These are phyloP conservation scores for Lochmaea capreae DNA, from an alignment of 2,888 invertebrate species.

Conservation along the genomic window DNA sequence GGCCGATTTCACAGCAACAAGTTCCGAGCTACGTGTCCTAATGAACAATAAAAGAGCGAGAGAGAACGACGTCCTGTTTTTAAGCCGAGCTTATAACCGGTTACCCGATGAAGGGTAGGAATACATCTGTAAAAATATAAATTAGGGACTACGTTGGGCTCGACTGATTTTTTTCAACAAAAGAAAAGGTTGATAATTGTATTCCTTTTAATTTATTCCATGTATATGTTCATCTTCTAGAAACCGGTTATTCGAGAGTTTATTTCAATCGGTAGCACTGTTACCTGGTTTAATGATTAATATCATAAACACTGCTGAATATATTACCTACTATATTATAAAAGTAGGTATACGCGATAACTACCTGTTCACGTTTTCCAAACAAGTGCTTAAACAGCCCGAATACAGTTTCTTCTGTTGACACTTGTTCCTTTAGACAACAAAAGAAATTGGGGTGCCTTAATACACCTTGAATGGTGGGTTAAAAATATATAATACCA, in stretches of 20 bases:
- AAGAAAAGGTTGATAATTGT: conserved; percentile 26
- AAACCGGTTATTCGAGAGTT: conserved; percentile 32
- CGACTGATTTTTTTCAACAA: conserved; percentile 22
- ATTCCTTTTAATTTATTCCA: conserved; percentile 28
- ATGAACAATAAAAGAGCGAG: conserved; percentile 15
- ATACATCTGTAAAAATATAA: conserved; percentile 29
- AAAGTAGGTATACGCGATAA: background rate
- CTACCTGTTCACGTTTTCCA: conserved; percentile 7
- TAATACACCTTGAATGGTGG: background rate
- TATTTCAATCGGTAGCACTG: conserved; percentile 24
- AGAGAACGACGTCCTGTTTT: conserved; percentile 15
- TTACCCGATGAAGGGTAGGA: conserved; percentile 24
- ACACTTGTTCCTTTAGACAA: background rate
- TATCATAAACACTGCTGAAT: conserved; percentile 15
- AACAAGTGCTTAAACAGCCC: background rate
- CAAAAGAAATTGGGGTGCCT: background rate
- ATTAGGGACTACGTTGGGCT: conserved; percentile 22
- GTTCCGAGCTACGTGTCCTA: conserved; percentile 27
- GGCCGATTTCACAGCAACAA: conserved; percentile 33
- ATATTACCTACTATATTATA: background rate
- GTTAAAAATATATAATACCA: background rate
- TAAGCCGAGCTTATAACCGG: conserved; percentile 17
- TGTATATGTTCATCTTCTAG: conserved; percentile 20
- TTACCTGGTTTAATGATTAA: conserved; percentile 21
- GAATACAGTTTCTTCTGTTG: background rate